phyloP scores from a whole-genome alignment of 2,113 vertebrate species.

The Hippocampus comes region DNA sequence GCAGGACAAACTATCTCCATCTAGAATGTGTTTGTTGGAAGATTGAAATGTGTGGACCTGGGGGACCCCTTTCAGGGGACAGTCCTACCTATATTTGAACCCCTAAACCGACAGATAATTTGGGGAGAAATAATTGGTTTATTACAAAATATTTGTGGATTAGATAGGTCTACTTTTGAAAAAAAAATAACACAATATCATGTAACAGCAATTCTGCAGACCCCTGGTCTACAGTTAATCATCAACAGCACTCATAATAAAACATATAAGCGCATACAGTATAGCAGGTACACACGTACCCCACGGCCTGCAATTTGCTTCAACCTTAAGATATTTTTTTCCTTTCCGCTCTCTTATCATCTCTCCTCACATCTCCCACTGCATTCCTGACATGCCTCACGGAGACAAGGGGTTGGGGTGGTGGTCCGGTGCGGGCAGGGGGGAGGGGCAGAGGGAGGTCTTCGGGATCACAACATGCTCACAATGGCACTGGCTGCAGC shows the following conservation, averaged over 20 bases:
- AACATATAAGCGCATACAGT: neutral
- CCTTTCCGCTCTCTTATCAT: constrained; percentile 41
- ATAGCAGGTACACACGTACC: constrained; percentile 42
- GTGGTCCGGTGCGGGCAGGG: neutral
- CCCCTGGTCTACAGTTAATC: neutral
- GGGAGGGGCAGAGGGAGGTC: constrained; percentile 13
- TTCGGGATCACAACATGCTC: constrained; percentile 52
- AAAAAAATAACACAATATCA: too few species aligned
- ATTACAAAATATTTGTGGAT: too few species aligned
- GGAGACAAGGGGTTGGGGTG: constrained; percentile 33
- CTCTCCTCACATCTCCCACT: constrained; percentile 40
- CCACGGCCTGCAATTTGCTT: constrained; percentile 21
- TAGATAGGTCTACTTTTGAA: too few species aligned
- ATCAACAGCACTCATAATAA: neutral
- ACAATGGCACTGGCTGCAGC: constrained; percentile 52
- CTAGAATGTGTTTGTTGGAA: neutral
- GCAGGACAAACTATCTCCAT: constrained; percentile 20
- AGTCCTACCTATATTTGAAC: constrained; percentile 4
- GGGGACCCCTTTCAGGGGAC: constrained; percentile 27
- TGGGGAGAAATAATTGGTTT: too few species aligned
- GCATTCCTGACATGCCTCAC: constrained; percentile 69
- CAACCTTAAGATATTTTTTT: constrained; percentile 44
- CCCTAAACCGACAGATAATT: too few species aligned
- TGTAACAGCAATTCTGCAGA: neutral
- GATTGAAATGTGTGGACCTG: constrained; percentile 18